These are phyloP conservation scores for Ailuropoda melanoleuca DNA, from an alignment of 2,113 vertebrate genomes.

Conservation along the genomic window DNA sequence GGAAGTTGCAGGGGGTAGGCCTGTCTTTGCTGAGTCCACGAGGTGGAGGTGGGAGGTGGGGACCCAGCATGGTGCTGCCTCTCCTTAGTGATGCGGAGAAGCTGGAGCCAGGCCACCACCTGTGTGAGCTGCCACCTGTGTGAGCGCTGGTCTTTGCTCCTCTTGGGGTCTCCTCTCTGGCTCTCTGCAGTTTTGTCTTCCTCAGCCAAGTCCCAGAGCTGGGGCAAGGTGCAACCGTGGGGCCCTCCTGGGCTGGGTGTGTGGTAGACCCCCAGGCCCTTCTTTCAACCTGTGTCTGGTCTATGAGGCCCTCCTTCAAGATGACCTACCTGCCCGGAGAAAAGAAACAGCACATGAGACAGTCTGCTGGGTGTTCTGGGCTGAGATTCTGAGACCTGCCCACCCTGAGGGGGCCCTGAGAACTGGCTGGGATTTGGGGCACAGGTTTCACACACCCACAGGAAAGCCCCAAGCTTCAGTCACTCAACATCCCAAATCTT, in stretches of 20 bases:
- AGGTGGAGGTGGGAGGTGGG: slow-evolving; percentile 67
- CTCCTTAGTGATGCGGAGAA: accelerated
- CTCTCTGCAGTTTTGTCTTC: background rate
- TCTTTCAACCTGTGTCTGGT: background rate
- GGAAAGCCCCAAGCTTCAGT: background rate
- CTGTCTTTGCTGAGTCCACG: accelerated
- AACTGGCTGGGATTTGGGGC: background rate
- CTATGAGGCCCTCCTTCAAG: background rate
- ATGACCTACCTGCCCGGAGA: background rate
- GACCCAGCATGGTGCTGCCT: slow-evolving; percentile 71
- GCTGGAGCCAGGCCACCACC: background rate
- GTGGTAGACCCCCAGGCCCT: background rate
- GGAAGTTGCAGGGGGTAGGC: background rate
- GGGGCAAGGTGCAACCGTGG: background rate
- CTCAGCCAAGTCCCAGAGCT: background rate
- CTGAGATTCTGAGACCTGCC: background rate
- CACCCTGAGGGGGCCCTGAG: background rate
- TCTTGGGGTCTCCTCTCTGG: background rate
- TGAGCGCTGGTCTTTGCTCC: background rate
- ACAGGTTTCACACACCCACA: background rate
- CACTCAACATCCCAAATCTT: background rate
- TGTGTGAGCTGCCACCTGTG: background rate
- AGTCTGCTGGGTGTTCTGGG: background rate
- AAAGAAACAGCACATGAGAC: background rate
- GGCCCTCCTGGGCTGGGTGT: background rate